A percentile compares a stretch with the other conserved stretches of the same genome.
Conservation (phyloP, 2,113 vertebrate species). For the Oreocharis arfaki region DNA sequence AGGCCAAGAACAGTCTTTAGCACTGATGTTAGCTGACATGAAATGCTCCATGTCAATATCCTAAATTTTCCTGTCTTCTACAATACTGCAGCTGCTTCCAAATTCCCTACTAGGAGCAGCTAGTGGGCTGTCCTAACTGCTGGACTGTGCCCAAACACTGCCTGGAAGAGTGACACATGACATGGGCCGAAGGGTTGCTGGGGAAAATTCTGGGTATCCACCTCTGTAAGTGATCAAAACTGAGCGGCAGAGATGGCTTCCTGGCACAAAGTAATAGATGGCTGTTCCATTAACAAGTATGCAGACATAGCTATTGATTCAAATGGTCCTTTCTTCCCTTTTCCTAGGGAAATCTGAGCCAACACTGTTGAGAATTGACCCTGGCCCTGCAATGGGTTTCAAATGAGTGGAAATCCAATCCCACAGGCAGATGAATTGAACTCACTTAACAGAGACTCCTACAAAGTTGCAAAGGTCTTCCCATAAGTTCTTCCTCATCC, state of each 20-base stretch:
- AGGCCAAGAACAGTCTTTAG: not conserved
- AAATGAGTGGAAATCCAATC: not conserved
- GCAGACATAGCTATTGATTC: not conserved
- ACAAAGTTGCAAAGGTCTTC: not conserved
- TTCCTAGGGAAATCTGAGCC: not conserved
- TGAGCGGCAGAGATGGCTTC: not conserved
- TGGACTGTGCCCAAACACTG: not conserved
- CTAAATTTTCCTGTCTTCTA: not conserved
- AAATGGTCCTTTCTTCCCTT: not conserved
- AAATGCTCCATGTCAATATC: not conserved
- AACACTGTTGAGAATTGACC: not conserved
- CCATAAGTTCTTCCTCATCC: not conserved
- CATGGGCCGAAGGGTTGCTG: not conserved
- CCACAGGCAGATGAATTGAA: not conserved
- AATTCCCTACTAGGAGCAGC: not conserved
- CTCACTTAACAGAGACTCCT: not conserved
- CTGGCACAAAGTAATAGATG: not conserved
- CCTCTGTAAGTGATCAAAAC: not conserved
- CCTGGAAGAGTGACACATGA: not conserved
- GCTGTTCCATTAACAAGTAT: not conserved
- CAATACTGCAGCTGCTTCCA: not conserved
- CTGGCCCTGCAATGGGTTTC: not conserved
- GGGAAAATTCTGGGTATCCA: not conserved
- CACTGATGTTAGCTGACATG: not conserved
- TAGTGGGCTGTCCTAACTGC: not conserved